These are phyloP conservation scores for Nudaria mundana DNA, from an alignment of 2,888 invertebrate species.

Conservation along the genomic window DNA sequence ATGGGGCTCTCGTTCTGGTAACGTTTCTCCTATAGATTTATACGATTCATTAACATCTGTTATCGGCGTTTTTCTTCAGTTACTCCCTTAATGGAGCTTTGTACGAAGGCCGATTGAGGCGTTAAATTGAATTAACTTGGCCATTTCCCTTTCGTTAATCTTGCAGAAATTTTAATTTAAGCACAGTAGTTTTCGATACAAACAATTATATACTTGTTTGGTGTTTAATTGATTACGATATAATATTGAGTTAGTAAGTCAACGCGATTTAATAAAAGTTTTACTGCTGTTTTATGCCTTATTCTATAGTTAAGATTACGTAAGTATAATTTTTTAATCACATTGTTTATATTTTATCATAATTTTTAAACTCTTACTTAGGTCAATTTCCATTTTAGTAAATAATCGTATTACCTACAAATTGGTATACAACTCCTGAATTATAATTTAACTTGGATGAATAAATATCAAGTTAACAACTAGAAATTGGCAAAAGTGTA, in stretches of 20 bases:
- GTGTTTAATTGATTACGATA: not conserved
- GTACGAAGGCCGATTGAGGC: slow-evolving; percentile 50
- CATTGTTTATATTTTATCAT: no score
- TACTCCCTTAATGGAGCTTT: slow-evolving; percentile 61
- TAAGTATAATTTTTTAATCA: no score
- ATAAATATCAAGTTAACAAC: slow-evolving; percentile 9
- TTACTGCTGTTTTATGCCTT: no score
- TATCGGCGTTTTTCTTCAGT: slow-evolving; percentile 68
- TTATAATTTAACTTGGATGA: no score
- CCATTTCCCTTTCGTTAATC: slow-evolving; percentile 33
- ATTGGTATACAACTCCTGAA: no score
- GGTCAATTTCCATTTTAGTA: no score
- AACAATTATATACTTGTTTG: not conserved
- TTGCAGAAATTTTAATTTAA: slow-evolving; percentile 27
- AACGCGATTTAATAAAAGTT: no score
- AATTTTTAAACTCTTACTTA: no score
- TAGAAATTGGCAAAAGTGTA: no score
- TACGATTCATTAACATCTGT: slow-evolving; percentile 74
- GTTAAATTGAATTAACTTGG: slow-evolving; percentile 66
- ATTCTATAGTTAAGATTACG: no score
- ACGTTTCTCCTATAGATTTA: slow-evolving; percentile 52
- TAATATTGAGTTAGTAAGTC: no score
- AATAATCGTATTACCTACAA: no score
- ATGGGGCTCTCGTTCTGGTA: slow-evolving; percentile 28
- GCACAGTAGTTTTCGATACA: slow-evolving; percentile 29